Conservation (phyloP, 1,140 invertebrate genomes). For the honey bee (Apis mellifera) region DNA sequence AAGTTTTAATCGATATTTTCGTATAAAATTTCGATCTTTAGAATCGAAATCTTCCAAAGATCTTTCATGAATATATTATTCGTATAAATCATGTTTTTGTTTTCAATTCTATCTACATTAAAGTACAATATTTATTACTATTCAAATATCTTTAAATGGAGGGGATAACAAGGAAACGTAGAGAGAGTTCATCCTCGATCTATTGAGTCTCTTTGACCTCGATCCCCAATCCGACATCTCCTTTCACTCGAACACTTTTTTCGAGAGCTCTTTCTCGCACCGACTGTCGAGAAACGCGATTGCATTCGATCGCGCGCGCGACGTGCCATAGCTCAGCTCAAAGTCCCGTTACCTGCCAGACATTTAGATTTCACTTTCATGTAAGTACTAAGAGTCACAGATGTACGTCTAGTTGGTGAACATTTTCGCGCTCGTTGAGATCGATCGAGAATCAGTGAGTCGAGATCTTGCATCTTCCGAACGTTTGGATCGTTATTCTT, state of each 20-base stretch:
- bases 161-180: slow-evolving; percentile 41
- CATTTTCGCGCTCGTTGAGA: background rate
- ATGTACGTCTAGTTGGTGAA: background rate
- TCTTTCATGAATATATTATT: no score
- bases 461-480: background rate
- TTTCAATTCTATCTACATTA: no score
- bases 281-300: slow-evolving; percentile 36
- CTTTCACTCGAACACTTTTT: slow-evolving; percentile 79
- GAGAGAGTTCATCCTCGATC: slow-evolving; percentile 64
- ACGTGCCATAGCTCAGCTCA: slow-evolving; percentile 2
- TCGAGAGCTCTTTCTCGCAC: slow-evolving; percentile 70
- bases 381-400: slow-evolving; percentile 3
- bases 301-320: slow-evolving; percentile 52
- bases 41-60: no score
- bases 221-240: slow-evolving; percentile 72
- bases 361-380: slow-evolving; percentile 57
- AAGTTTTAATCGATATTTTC: no score
- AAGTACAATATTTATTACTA: no score
- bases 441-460: background rate
- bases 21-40: no score
- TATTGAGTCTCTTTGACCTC: slow-evolving; percentile 71
- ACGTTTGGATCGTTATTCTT: no score
- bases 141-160: no score
- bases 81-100: no score
- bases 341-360: slow-evolving; percentile 1